Conservation (phyloP, 2,888 invertebrate species). For the Morpho deidamia region DNA sequence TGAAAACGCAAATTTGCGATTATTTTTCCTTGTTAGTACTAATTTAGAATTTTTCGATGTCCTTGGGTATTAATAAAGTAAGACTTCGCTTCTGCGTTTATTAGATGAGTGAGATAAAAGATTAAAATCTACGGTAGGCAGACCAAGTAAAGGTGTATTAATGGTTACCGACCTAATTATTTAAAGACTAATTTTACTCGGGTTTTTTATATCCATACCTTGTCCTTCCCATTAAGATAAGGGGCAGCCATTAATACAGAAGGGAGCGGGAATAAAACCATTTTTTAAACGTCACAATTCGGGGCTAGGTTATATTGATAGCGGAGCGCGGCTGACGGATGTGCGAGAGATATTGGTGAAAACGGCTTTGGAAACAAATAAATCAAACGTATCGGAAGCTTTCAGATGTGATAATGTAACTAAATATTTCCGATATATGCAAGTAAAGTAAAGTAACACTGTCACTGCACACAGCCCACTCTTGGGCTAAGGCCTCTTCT, state of each 20-base stretch:
- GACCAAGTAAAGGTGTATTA: background rate
- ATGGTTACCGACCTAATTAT: slow-evolving; percentile 1
- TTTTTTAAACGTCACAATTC: slow-evolving; percentile 8
- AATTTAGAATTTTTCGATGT: no score
- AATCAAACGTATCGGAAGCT: slow-evolving; percentile 1
- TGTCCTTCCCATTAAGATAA: slow-evolving; percentile 39
- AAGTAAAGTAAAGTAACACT: no score
- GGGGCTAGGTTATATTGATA: slow-evolving; percentile 2
- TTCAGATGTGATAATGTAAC: background rate
- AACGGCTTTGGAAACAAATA: slow-evolving; percentile 2
- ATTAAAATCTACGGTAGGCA: no score
- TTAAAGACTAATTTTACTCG: slow-evolving; percentile 21
- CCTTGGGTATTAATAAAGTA: no score
- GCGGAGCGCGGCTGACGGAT: background rate
- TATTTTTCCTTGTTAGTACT: no score
- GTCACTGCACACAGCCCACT: no score
- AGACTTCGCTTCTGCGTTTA: no score
- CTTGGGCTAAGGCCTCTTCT: no score
- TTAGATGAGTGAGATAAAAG: no score
- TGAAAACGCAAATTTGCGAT: no score
- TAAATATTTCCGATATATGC: no score
- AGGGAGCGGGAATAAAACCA: slow-evolving; percentile 15
- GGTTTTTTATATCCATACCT: slow-evolving; percentile 39
- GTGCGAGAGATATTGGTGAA: slow-evolving; percentile 3
- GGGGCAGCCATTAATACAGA: slow-evolving; percentile 44